A percentile compares a stretch with the other conserved stretches of the same genome.
phyloP scores from a whole-genome alignment of 2,113 vertebrate genomes.

The Alligator sinensis region DNA sequence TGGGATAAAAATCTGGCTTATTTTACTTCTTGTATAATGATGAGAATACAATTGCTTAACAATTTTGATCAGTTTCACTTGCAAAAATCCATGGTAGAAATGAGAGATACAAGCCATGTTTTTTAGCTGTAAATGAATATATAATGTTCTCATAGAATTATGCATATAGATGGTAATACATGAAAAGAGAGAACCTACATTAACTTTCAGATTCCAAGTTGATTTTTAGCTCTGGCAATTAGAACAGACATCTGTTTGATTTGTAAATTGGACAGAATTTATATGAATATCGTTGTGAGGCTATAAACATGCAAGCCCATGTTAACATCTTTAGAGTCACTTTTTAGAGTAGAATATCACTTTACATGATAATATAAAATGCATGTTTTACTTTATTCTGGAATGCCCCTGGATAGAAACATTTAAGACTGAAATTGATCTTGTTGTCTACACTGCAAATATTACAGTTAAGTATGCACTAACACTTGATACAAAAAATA shows the following conservation, averaged over 20 bases:
- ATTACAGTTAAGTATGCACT: neutral
- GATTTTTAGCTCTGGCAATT: neutral
- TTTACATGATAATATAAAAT: neutral
- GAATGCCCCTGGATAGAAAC: neutral
- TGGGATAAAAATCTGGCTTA: neutral
- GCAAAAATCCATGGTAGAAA: neutral
- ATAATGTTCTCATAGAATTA: neutral
- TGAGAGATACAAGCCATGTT: neutral
- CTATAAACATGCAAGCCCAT: neutral
- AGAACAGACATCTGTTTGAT: neutral
- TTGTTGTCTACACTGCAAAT: neutral
- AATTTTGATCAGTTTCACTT: neutral
- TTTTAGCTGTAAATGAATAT: neutral
- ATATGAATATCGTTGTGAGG: neutral
- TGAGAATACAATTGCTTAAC: neutral
- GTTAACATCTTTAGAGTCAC: neutral
- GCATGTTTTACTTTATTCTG: neutral
- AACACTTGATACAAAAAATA: neutral
- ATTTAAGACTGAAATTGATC: neutral
- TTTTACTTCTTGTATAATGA: neutral
- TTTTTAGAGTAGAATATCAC: neutral
- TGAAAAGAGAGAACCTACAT: neutral
- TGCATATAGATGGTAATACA: rapidly evolving
- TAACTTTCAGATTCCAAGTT: neutral
- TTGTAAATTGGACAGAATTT: neutral